Evolutionary conservation across 2,888 invertebrate species (phyloP).

Genomic region (Clunio marinus): DNA sequence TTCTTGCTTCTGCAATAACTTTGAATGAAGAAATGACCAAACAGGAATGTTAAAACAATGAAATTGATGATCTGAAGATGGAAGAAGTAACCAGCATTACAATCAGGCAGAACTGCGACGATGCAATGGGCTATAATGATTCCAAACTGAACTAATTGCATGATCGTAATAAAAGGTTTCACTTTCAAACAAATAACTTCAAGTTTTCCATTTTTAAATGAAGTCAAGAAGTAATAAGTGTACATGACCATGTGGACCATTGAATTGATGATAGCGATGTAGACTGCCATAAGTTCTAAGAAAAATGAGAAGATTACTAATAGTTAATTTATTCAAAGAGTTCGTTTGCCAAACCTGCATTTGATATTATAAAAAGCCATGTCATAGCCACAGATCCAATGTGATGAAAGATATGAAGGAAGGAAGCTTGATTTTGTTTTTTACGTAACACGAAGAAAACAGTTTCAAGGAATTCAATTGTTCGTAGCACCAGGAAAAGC

Average conservation of each 20-base stretch:
- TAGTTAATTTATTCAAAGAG: too few species aligned
- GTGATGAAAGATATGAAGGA: constrained; percentile 66
- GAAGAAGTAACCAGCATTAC: background rate
- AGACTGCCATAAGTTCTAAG: constrained; percentile 40
- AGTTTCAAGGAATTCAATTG: constrained; percentile 61
- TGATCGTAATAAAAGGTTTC: constrained; percentile 51
- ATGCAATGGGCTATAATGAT: constrained; percentile 14
- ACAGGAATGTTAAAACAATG: background rate
- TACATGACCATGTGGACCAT: constrained; percentile 21
- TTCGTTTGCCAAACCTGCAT: constrained; percentile 47
- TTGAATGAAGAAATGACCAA: background rate
- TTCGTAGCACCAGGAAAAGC: constrained; percentile 51
- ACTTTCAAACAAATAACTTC: background rate
- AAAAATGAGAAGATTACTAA: too few species aligned
- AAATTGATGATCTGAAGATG: background rate
- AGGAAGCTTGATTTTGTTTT: constrained; percentile 61
- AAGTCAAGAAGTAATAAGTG: constrained; percentile 21
- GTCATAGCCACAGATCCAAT: constrained; percentile 55
- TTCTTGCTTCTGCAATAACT: background rate
- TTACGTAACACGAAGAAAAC: constrained; percentile 63
- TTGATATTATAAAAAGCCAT: constrained; percentile 49
- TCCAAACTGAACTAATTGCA: constrained; percentile 11
- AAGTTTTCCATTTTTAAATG: constrained; percentile 50
- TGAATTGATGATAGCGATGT: constrained; percentile 12
- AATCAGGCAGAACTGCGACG: background rate